Base-by-base conservation (phyloP, 2,797 vertebrate genomes). In the Bovichtus diacanthus region DNA sequence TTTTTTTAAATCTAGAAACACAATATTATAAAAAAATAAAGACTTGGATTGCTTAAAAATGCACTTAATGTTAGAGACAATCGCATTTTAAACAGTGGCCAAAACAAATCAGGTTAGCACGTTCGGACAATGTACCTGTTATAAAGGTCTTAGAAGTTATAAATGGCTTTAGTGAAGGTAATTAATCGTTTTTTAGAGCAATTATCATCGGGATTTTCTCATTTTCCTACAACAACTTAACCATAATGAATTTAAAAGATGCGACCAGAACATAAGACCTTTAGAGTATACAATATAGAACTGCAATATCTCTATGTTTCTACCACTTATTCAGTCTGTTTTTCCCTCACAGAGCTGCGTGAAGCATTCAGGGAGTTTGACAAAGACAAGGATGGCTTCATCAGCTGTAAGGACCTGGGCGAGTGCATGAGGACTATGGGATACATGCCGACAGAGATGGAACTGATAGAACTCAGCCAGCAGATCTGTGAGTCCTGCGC, bases 361-460 rank as follows among this genome's bases (percentile, higher is more conserved):
- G 96, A 96, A 36, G 98, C 98, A 0, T 99, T 99, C 90, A 94
- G 87, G 81, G 98, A 99, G 87, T 99, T 99, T 21, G 98, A 99
- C 91, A 96, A 96, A 74, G 97, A 99, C 76, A 96, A 78, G 0
- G 97, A 99, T 0, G 98, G 98, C 27, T 99, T 97, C 87, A 99
- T 99, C 88, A 97, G 96, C 94, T 98, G 95, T 88, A 97, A 97
- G 84, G 98, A 99, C 88, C 95, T 99, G 88, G 98, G 98, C 19
- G 97, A 98, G 81, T 99, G 98, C 92, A 99, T 99, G 98, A 95
- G 98, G 85, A 99, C 97, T 0, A 96, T 99, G 97, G 98, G 98
- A 71, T 99, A 97, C 90, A 99, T 99, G 98, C 98, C 98, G 8
- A 99, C 98, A 0, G 98, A 99, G 92, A 99, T 99, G 98, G 98